These are phyloP conservation scores for Hyla sarda DNA, from an alignment of 2,113 vertebrate genomes.

Conservation along the genomic window DNA sequence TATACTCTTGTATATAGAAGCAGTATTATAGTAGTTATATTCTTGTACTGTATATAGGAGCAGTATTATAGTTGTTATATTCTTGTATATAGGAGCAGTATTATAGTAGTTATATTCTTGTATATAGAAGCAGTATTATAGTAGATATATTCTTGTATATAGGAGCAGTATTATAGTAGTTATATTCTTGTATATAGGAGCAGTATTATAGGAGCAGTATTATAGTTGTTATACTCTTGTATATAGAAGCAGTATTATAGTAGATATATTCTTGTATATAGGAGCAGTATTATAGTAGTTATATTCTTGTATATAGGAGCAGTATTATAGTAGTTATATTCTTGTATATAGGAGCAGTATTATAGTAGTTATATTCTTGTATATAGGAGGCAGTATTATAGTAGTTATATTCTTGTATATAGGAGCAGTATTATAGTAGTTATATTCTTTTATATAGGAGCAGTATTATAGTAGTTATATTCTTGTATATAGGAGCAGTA, in stretches of 20 bases:
- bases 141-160: too few species aligned
- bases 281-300: constrained; percentile 5
- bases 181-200: neutral
- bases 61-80: neutral
- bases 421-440: too few species aligned
- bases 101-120: too few species aligned
- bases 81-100: too few species aligned
- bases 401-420: constrained; percentile 1
- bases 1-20: neutral
- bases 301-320: neutral
- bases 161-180: neutral
- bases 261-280: constrained; percentile 7
- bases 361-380: neutral
- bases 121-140: too few species aligned
- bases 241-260: neutral
- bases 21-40: constrained; percentile 8
- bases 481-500: too few species aligned
- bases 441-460: too few species aligned
- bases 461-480: too few species aligned
- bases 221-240: neutral
- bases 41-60: neutral
- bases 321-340: constrained; percentile 10
- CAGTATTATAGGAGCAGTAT: neutral
- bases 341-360: neutral
- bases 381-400: neutral